phyloP scores from a whole-genome alignment of 2,888 invertebrate genomes.

The Morinoia aosen region DNA sequence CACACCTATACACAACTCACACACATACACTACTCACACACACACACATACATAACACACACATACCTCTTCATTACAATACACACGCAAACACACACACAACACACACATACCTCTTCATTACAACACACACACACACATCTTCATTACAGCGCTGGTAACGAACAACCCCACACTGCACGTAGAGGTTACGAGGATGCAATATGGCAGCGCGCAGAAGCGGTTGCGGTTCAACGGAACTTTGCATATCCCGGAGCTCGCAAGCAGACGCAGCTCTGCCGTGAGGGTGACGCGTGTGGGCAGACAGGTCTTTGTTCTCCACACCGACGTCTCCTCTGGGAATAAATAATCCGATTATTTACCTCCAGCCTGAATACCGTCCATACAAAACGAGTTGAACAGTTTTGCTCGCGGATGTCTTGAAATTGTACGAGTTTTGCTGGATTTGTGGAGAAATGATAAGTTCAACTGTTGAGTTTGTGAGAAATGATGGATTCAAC shows the following conservation, averaged over 20 bases:
- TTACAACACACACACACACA: no score
- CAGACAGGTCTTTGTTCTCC: not conserved
- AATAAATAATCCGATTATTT: not conserved
- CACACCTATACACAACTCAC: no score
- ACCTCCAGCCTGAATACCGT: not conserved
- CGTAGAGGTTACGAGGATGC: no score
- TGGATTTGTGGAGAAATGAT: not conserved
- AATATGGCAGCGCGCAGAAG: not conserved
- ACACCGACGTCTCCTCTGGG: not conserved
- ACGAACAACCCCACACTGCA: no score
- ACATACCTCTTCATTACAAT: no score
- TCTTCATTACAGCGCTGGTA: no score
- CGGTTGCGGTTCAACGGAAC: not conserved
- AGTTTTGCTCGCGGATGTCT: not conserved
- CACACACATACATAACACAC: no score
- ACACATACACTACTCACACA: no score
- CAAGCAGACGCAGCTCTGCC: not conserved
- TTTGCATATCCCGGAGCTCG: not conserved
- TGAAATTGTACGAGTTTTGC: not conserved
- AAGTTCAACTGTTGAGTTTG: no score
- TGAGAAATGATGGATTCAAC: no score
- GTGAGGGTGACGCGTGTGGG: not conserved
- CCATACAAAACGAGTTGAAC: not conserved
- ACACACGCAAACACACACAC: no score
- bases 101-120: no score